Evolutionary conservation across 2,888 invertebrate species (phyloP).

Genomic region (Pammene fasciana): DNA sequence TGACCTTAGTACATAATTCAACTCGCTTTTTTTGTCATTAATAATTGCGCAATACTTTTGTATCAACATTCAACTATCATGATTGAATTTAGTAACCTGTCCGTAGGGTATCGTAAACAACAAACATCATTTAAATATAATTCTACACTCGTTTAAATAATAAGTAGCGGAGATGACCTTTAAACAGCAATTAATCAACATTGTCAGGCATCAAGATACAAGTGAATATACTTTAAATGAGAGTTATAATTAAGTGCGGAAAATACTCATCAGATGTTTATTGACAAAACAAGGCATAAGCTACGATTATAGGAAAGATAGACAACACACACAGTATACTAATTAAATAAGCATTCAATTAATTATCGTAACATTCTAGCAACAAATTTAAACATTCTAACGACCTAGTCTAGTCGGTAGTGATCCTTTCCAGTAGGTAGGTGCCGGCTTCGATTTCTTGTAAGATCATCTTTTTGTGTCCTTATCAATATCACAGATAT

Average conservation of each 20-base stretch:
- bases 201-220: slow-evolving; percentile 5
- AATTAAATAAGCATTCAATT: too few relatives aligned
- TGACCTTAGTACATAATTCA: too few relatives aligned
- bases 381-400: too few relatives aligned
- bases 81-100: slow-evolving; percentile 20
- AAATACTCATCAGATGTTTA: slow-evolving; percentile 8
- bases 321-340: too few relatives aligned
- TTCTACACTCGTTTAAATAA: slow-evolving; percentile 14
- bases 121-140: slow-evolving; percentile 14
- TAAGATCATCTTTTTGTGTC: too few relatives aligned
- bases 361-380: too few relatives aligned
- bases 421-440: too few relatives aligned
- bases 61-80: background rate
- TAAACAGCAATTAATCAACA: slow-evolving; percentile 17
- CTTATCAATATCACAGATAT: too few relatives aligned
- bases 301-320: background rate
- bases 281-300: background rate
- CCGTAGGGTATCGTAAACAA: slow-evolving; percentile 7
- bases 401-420: too few relatives aligned
- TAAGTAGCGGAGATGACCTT: slow-evolving; percentile 28
- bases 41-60: slow-evolving; percentile 1
- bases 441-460: too few relatives aligned
- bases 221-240: slow-evolving; percentile 17
- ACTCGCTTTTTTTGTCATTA: background rate
- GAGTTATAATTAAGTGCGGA: slow-evolving; percentile 11